Conservation (phyloP, 2,797 vertebrate genomes). For the Notolabrus celidotus region DNA sequence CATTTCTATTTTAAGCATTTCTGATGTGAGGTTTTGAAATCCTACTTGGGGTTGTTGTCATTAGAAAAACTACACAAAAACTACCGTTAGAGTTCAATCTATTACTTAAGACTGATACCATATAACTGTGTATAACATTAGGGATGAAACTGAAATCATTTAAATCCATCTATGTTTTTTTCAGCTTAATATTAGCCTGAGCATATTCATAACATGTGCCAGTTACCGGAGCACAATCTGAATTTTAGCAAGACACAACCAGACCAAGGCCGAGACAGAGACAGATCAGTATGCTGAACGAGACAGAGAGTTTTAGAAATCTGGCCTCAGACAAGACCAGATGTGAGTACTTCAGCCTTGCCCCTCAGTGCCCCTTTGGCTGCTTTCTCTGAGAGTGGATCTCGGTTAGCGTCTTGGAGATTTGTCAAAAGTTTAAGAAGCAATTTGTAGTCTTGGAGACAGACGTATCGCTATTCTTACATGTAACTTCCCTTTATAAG, state of each 20-base stretch:
- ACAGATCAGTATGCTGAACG: not conserved
- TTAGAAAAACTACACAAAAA: not conserved
- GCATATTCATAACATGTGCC: not conserved
- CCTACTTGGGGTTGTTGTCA: not conserved
- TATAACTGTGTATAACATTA: not conserved
- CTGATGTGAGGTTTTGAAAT: slow-evolving; percentile 38
- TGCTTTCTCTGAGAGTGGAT: slow-evolving; percentile 14
- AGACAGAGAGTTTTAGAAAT: slow-evolving; percentile 14
- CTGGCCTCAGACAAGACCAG: not conserved
- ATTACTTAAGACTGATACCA: not conserved
- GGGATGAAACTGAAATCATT: slow-evolving; percentile 14
- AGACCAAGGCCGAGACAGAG: slow-evolving; percentile 6
- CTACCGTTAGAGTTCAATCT: slow-evolving; percentile 4
- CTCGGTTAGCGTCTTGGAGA: slow-evolving; percentile 4
- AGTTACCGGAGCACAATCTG: slow-evolving; percentile 2
- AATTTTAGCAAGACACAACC: not conserved
- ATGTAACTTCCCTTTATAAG: not conserved
- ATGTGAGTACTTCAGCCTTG: slow-evolving; percentile 13
- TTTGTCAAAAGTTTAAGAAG: slow-evolving; percentile 9
- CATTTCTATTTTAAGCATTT: slow-evolving; percentile 39
- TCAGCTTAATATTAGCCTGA: slow-evolving; percentile 2
- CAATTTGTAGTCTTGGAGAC: not conserved
- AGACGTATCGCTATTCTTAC: not conserved
- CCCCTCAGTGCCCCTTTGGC: slow-evolving; percentile 8
- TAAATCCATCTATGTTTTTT: not conserved